Base-by-base conservation (phyloP, 2,888 invertebrate species). In the Aradus depressus region DNA sequence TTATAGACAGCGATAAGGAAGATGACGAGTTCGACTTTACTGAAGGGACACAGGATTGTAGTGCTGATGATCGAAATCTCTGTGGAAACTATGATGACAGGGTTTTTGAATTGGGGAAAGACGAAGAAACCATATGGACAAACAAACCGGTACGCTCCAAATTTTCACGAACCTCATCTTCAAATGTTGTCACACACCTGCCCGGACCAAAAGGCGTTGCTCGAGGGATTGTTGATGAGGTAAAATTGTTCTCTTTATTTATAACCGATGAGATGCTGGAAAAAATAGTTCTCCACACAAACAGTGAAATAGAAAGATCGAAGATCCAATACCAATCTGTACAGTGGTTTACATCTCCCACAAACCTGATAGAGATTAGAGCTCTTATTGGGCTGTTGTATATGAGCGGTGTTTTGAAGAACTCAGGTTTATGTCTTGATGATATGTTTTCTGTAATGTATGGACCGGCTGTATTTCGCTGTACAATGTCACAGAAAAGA, bases 231-330 rank as follows among this genome's bases (percentile, higher is more conserved):
- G 31, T 31, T 2, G 31, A 44, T 16, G 3, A 4, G 31, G 3
- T 44, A 4, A 23, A 32, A 16, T 16, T 44, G 31, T 44, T 44
- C 21, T 44, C 44, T 16, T 26, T 45, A 16, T 45, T 45, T n/a
- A 45, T 45, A 3, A 32, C 45, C 16, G 45, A 38, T 22, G 48
- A 38, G 5, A 39, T 48, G 38, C 37, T 48, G n/a, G 2, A 14
- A 21, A n/a, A 26, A 2, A 48, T 48, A 16, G 38, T 48, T 23
- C 23, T 10, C 3, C 43, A 43, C 14, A 43, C 43, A n/a, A 31
- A 31, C 31, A n/a, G 12, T 12, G 42, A 42, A 42, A 42, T 42
- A 8, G 10, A 42, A 8, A 8, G 42, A 19, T 6, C 42, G n/a
- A n/a, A n/a, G n/a, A n/a, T n/a, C n/a, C n/a, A n/a, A n/a, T n/a